These are phyloP conservation scores for Trachurus trachurus DNA, from an alignment of 2,797 vertebrate species.

Conservation along the genomic window DNA sequence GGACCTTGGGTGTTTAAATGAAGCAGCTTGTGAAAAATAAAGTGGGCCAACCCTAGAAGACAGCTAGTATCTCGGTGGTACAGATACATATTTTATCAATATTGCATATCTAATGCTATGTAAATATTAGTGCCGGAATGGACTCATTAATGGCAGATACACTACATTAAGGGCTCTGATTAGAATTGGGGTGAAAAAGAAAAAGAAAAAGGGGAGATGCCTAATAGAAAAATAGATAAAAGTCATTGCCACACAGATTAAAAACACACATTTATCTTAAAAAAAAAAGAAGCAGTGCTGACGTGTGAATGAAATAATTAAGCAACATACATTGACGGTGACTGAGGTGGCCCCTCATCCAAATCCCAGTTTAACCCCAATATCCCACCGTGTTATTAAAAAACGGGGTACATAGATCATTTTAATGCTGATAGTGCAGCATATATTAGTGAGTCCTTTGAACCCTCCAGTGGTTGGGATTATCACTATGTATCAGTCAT, in stretches of 20 bases:
- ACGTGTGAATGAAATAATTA: slow-evolving; percentile 42
- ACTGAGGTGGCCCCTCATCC: slow-evolving; percentile 5
- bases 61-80: not conserved
- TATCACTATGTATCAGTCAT: slow-evolving; percentile 65
- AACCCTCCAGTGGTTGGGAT: slow-evolving; percentile 65
- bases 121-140: not conserved
- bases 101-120: not conserved
- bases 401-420: slow-evolving; percentile 46
- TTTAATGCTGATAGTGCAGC: slow-evolving; percentile 40
- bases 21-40: not conserved
- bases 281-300: not conserved
- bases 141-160: not conserved
- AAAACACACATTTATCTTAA: slow-evolving; percentile 2
- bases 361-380: slow-evolving; percentile 79
- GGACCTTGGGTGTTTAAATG: not conserved
- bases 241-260: not conserved
- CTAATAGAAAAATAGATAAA: not conserved
- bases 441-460: slow-evolving; percentile 65
- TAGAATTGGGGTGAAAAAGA: no score
- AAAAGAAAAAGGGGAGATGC: not conserved
- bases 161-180: no score
- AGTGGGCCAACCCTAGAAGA: not conserved
- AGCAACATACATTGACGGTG: not conserved
- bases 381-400: slow-evolving; percentile 59
- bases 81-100: not conserved